These are phyloP conservation scores for Mactra quadrangularis DNA, from an alignment of 1,140 invertebrate species.

Conservation along the genomic window DNA sequence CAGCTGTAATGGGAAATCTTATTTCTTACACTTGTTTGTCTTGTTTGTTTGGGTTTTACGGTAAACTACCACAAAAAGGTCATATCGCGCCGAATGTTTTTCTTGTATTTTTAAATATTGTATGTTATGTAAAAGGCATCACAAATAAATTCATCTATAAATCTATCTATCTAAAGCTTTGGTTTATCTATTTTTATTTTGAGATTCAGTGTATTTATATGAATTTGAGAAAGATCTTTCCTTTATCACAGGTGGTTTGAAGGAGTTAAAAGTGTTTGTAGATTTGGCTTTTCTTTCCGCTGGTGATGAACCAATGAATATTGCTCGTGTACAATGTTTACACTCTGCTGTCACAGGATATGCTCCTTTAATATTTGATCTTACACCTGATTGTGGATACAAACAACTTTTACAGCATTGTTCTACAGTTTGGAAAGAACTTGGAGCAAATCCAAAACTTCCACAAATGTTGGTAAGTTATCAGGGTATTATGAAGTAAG, in stretches of 20 bases:
- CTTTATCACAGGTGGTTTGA: no score
- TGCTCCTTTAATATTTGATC: no score
- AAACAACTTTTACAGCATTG: conserved; percentile 70
- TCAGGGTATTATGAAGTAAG: not conserved
- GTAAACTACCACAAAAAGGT: no score
- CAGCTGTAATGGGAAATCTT: not conserved
- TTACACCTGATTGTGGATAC: not conserved
- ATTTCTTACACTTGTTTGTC: not conserved
- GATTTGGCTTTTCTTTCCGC: conserved; percentile 77
- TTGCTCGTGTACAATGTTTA: no score
- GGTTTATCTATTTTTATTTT: not conserved
- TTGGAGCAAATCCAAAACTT: conserved; percentile 66
- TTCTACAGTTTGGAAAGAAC: conserved; percentile 71
- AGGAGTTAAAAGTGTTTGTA: no score
- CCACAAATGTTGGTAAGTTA: no score
- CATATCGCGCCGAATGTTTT: not conserved
- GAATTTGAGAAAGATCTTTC: conserved; percentile 73
- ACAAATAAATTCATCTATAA: no score
- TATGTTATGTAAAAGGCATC: no score
- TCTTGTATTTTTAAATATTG: not conserved
- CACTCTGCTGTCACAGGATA: no score
- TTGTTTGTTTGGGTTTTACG: no score
- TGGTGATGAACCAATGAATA: no score
- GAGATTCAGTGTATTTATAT: conserved; percentile 28
- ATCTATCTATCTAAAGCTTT: not conserved